Percentiles rank a stretch among this genome's conserved stretches.
Evolutionary conservation across 2,797 vertebrate genomes (phyloP).

Genomic region (Phataginus tricuspis): DNA sequence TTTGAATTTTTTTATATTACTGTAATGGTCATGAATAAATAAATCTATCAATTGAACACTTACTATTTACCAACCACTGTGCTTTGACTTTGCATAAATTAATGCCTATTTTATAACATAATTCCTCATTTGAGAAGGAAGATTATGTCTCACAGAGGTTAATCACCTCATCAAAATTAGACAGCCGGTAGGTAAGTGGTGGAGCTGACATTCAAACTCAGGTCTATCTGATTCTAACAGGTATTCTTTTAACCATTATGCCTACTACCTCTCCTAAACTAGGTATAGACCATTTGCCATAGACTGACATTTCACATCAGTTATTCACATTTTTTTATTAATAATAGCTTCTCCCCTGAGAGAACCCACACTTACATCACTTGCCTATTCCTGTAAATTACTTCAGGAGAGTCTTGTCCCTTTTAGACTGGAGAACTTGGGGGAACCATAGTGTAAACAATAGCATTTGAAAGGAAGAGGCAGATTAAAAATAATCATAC

Average conservation of each 20-base stretch:
- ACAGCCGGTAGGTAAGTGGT: too few species aligned
- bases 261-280: neutral
- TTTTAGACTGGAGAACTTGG: neutral
- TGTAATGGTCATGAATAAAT: neutral
- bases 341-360: neutral
- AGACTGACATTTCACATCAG: neutral
- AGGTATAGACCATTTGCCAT: neutral
- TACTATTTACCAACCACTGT: neutral
- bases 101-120: neutral
- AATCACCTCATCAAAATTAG: neutral
- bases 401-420: neutral
- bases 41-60: neutral
- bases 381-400: neutral
- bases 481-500: neutral
- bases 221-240: neutral
- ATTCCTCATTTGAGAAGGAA: neutral
- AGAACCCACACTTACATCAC: neutral
- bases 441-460: neutral
- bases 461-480: neutral
- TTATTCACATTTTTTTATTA: neutral
- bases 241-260: neutral
- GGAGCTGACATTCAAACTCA: neutral
- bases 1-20: neutral
- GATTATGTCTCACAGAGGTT: neutral
- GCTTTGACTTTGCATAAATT: neutral